Percentiles rank a stretch among this genome's conserved stretches.
These are phyloP conservation scores for Neomonachus schauinslandi DNA, from an alignment of 2,113 vertebrate genomes.

Conservation along the genomic window DNA sequence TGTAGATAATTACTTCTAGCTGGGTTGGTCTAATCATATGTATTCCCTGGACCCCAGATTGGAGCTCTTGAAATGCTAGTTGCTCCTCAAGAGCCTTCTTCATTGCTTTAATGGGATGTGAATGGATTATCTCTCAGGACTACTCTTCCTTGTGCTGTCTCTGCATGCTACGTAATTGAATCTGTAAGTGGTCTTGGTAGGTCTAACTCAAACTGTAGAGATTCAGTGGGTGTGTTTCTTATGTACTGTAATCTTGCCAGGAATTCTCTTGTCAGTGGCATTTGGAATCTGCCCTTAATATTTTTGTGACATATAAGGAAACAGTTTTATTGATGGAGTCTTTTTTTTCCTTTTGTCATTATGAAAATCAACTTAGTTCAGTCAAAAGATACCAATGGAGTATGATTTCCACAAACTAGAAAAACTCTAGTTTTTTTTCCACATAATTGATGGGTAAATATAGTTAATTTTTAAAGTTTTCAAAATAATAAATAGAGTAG, in stretches of 20 bases:
- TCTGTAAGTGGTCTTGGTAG: slow-evolving; percentile 28
- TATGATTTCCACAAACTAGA: background rate
- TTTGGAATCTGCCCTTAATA: background rate
- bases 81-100: slow-evolving; percentile 53
- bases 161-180: slow-evolving; percentile 33
- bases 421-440: background rate
- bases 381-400: background rate
- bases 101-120: slow-evolving; percentile 46
- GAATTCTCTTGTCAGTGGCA: slow-evolving; percentile 1
- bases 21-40: slow-evolving; percentile 21
- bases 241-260: background rate
- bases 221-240: background rate
- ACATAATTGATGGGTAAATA: background rate
- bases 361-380: background rate
- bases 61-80: slow-evolving; percentile 44
- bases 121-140: slow-evolving; percentile 14
- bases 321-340: background rate
- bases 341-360: background rate
- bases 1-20: slow-evolving; percentile 64
- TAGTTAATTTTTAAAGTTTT: background rate
- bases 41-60: background rate
- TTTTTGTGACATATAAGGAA: background rate
- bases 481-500: background rate
- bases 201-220: slow-evolving; percentile 29
- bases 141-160: background rate